Conservation (phyloP, 1,140 invertebrate genomes). For the Berghia stephanieae region DNA sequence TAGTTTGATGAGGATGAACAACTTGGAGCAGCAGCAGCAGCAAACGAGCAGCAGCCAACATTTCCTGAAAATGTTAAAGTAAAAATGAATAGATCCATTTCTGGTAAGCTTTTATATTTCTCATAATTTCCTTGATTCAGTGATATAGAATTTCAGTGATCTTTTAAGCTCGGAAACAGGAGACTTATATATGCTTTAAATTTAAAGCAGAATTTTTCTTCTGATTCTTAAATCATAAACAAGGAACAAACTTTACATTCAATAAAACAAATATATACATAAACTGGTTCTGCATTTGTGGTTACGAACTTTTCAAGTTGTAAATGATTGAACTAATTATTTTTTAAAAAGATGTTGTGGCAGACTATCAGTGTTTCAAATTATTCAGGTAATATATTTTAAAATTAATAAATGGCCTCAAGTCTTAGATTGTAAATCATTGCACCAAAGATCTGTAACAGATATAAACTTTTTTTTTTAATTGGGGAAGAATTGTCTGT, state of each 20-base stretch:
- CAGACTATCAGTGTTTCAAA: background rate
- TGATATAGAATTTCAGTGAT: too few relatives aligned
- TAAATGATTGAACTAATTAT: too few relatives aligned
- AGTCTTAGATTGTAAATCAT: background rate
- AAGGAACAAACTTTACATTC: too few relatives aligned
- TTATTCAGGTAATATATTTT: background rate
- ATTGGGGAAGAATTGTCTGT: background rate
- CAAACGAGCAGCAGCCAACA: background rate
- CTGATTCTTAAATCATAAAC: background rate
- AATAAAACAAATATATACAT: too few relatives aligned
- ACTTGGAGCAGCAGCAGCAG: background rate
- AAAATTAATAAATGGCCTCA: background rate
- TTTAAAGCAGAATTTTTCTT: background rate
- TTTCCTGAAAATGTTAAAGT: background rate
- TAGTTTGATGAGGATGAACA: background rate
- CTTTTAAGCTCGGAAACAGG: background rate
- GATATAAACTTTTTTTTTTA: background rate
- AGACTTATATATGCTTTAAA: background rate
- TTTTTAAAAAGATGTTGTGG: too few relatives aligned
- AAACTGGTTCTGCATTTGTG: too few relatives aligned
- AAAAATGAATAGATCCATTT: slow-evolving; percentile 18
- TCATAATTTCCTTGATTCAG: background rate
- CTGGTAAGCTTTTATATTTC: slow-evolving; percentile 2
- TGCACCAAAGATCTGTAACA: too few relatives aligned
- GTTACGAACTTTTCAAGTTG: too few relatives aligned